These are phyloP conservation scores for Florisuga fusca DNA, from an alignment of 2,797 vertebrate genomes.

Conservation along the genomic window DNA sequence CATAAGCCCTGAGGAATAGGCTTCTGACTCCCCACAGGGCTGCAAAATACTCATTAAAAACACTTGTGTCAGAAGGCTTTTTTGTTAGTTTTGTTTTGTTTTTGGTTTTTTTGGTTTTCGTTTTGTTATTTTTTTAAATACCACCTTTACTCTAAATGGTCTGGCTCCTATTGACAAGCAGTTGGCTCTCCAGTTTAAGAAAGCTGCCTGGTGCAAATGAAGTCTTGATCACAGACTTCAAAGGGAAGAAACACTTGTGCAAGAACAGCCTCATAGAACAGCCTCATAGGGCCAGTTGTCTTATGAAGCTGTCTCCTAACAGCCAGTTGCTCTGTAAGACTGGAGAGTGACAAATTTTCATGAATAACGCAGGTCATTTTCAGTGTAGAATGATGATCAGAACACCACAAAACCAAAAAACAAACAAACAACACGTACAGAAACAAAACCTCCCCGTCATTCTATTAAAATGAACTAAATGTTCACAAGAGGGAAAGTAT, in stretches of 20 bases:
- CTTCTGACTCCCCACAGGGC: not conserved
- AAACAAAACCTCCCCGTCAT: not conserved
- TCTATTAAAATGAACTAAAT: not conserved
- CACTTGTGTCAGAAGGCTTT: not conserved
- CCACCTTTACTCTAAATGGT: not conserved
- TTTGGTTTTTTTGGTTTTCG: too few relatives aligned
- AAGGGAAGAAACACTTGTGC: slow-evolving; percentile 58
- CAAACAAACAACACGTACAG: not conserved
- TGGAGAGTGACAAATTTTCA: not conserved
- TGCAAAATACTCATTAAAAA: slow-evolving; percentile 16
- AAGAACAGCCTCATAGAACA: slow-evolving; percentile 9
- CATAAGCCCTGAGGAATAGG: not conserved
- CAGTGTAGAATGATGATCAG: not conserved
- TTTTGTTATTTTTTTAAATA: not conserved
- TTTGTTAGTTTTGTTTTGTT: not conserved
- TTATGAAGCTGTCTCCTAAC: not conserved
- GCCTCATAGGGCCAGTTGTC: not conserved
- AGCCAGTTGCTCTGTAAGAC: not conserved
- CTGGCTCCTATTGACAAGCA: slow-evolving; percentile 40
- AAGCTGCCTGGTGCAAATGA: slow-evolving; percentile 28
- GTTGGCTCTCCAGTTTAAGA: slow-evolving; percentile 5
- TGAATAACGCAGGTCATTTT: not conserved
- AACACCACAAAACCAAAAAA: not conserved
- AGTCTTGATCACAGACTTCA: slow-evolving; percentile 64
- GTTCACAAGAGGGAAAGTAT: rapidly evolving